phyloP scores from a whole-genome alignment of 2,888 invertebrate genomes.

The Pachycephus smyrnensis region DNA sequence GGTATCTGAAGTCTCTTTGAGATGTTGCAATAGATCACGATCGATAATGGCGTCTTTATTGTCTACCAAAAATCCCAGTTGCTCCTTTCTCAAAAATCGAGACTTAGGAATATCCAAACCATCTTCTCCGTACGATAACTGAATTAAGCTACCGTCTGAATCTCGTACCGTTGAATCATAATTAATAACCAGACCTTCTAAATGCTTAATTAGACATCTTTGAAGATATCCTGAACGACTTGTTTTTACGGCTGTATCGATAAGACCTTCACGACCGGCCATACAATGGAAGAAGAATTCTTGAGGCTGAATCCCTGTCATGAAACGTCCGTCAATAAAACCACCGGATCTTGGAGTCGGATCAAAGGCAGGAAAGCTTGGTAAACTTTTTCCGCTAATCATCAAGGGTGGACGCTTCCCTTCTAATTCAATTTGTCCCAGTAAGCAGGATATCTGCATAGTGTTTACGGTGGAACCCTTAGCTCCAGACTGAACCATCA shows the following conservation, averaged over 20 bases:
- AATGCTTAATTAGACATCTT: constrained; percentile 92
- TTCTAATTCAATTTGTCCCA: constrained; percentile 99
- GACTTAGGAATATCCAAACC: constrained; percentile 90
- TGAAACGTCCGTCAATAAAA: constrained; percentile 95
- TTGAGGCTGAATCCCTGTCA: constrained; percentile 98
- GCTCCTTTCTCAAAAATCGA: constrained; percentile 83
- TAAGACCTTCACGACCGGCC: constrained; percentile 99
- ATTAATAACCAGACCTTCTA: constrained; percentile 92
- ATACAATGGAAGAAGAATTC: constrained; percentile 99
- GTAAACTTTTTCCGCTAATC: constrained; percentile 92
- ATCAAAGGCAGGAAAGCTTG: constrained; percentile 91
- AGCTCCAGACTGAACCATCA: constrained; percentile 99
- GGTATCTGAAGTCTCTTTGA: constrained; percentile 71
- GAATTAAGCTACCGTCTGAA: constrained; percentile 91
- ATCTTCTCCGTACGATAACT: constrained; percentile 92
- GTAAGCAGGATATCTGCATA: constrained; percentile 97
- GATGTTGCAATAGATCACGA: constrained; percentile 70
- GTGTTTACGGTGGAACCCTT: constrained; percentile 99
- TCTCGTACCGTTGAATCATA: constrained; percentile 98
- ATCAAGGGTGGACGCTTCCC: constrained; percentile 96
- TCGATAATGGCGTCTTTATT: constrained; percentile 79
- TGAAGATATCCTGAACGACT: constrained; percentile 95
- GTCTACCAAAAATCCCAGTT: constrained; percentile 83
- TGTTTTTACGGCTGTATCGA: constrained; percentile 99
- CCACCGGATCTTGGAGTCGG: constrained; percentile 93